A percentile compares a stretch with the other conserved stretches of the same genome.
phyloP scores from a whole-genome alignment of 2,888 invertebrate species.

The Schizotus pectinicornis region DNA sequence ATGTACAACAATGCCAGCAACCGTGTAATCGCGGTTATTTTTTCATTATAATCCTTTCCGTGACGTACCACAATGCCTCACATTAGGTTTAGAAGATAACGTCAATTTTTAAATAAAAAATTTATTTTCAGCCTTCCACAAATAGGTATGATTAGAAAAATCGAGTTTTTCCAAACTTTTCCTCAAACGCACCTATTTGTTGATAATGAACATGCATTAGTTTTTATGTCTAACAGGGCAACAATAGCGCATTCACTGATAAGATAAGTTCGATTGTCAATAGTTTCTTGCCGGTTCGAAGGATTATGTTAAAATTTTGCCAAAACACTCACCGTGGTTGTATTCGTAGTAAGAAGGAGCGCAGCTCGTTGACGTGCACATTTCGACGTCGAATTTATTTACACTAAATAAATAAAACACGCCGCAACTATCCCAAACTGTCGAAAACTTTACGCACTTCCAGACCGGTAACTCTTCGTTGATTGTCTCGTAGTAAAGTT shows the following conservation, averaged over 20 bases:
- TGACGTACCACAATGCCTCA: no score
- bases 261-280: no score
- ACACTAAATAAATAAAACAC: conserved; percentile 17
- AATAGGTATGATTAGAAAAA: no score
- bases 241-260: no score
- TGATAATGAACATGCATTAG: neutral
- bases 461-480: neutral
- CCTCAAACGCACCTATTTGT: neutral
- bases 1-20: no score
- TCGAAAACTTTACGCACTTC: conserved; percentile 24
- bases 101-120: no score
- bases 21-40: no score
- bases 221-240: no score
- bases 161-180: no score
- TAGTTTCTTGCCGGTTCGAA: no score
- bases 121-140: neutral
- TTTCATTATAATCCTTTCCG: no score
- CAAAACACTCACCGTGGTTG: conserved; percentile 31
- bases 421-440: conserved; percentile 17
- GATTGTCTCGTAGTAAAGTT: conserved; percentile 4
- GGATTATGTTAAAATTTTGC: neutral
- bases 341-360: conserved; percentile 34
- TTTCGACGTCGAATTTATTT: conserved; percentile 15
- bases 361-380: conserved; percentile 36
- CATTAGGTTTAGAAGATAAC: no score